A percentile compares a stretch with the other conserved stretches of the same genome.
phyloP scores from a whole-genome alignment of 2,113 vertebrate genomes.

The Percopsis transmontana region DNA sequence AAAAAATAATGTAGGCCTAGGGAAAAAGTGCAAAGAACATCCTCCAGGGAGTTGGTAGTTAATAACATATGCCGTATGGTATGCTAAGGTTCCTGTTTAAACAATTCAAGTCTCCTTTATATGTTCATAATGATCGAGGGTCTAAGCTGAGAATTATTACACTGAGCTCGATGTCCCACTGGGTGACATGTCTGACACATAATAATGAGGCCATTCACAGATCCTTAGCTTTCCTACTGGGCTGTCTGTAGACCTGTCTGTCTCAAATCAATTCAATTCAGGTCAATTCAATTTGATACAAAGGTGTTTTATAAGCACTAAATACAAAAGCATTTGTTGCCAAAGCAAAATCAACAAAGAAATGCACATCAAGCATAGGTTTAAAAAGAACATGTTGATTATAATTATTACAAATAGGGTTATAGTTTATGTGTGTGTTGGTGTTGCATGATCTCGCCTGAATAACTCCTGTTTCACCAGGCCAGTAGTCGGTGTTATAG shows the following conservation, averaged over 20 bases:
- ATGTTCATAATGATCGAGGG: constrained; percentile 11
- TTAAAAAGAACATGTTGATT: not conserved
- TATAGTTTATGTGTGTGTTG: too few relatives aligned
- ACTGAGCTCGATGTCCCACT: not conserved
- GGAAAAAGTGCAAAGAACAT: too few relatives aligned
- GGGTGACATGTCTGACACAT: constrained; percentile 16
- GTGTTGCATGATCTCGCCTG: not conserved
- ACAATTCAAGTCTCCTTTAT: not conserved
- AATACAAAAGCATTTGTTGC: too few relatives aligned
- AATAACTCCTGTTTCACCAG: not conserved
- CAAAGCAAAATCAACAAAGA: too few relatives aligned
- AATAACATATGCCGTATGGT: too few relatives aligned
- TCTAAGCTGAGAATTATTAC: not conserved
- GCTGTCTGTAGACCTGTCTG: not conserved
- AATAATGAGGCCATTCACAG: constrained; percentile 31
- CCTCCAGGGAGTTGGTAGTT: too few relatives aligned
- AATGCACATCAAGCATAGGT: too few relatives aligned
- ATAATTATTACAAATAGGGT: not conserved
- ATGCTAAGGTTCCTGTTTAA: not conserved
- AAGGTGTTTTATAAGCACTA: too few relatives aligned
- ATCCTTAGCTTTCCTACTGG: constrained; percentile 23
- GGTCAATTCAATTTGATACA: too few relatives aligned
- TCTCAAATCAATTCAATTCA: too few relatives aligned
- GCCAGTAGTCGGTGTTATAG: not conserved
- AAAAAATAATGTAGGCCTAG: too few relatives aligned